Evolutionary conservation across 2,888 invertebrate species (phyloP), one percentile per base, ranked within the genome.

Genomic region (Tenthredo mesomela): DNA sequence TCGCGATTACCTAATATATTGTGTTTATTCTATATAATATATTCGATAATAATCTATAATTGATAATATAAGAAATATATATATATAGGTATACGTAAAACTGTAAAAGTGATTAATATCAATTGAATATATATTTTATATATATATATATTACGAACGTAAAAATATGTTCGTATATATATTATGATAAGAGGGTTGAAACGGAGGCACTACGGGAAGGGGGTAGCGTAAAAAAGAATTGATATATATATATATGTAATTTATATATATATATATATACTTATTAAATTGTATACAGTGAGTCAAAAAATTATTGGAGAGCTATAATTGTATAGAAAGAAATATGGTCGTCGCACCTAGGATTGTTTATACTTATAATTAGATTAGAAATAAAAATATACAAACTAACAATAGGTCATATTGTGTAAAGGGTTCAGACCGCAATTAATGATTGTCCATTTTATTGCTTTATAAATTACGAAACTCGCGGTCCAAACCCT

Each of bases 401-500:
- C 58, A 80, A 37, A 80, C 78, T 80, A 80, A 80, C 61, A 80
- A 80, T 80, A 80, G 78, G 78, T 80, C 21, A 82, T 84, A 86
- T 86, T 86, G 87, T 85, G 89, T 88, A 87, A 87, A 87, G 87
- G 86, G 87, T 88, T 89, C 89, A 90, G 87, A 88, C 87, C 89
- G 89, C 88, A 88, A 91, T 91, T 91, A 91, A 85, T 89, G 88
- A 89, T 89, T 89, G 89, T 89, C 89, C 88, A 85, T 90, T 89
- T 92, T 92, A 93, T 92, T 93, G 92, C 92, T 92, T 89, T 90
- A 91, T 88, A 89, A 91, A 89, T 89, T 89, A 91, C 91, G 91
- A 88, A 89, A 88, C 86, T 88, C 85, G 86, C 89, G 89, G 88
- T 87, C 88, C 90, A 88, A 90, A 89, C 87, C 89, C 88, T 87